Percentiles rank a stretch among this genome's conserved stretches.
phyloP scores from a whole-genome alignment of 2,888 invertebrate genomes.

The Heliconius hortense region DNA sequence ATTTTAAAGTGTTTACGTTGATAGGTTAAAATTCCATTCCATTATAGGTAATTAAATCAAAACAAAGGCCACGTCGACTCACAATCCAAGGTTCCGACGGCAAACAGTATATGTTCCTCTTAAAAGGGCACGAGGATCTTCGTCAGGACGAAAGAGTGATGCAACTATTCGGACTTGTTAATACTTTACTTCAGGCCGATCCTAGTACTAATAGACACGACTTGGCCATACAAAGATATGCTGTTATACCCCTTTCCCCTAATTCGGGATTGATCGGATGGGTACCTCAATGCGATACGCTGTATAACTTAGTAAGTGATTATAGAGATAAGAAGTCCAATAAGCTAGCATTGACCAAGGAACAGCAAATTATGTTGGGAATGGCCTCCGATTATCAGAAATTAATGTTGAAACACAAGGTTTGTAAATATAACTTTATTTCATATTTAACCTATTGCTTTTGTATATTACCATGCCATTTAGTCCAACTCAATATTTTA shows the following conservation, averaged over 20 bases:
- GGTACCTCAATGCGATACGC: constrained; percentile 99
- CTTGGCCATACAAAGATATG: constrained; percentile 91
- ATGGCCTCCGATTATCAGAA: constrained; percentile 99
- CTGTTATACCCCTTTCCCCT: constrained; percentile 98
- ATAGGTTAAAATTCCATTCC: neutral
- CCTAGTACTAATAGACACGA: constrained; percentile 97
- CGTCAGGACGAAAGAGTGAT: constrained; percentile 99
- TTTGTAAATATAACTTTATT: constrained; percentile 51
- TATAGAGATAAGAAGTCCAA: constrained; percentile 95
- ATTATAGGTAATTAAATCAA: constrained; percentile 94
- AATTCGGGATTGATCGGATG: constrained; percentile 99
- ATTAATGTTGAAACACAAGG: constrained; percentile 97
- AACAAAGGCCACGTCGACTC: constrained; percentile 97
- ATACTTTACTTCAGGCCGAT: constrained; percentile 95
- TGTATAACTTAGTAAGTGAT: constrained; percentile 98
- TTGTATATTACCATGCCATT: neutral
- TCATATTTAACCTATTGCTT: no score
- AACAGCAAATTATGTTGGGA: constrained; percentile 97
- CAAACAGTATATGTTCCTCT: constrained; percentile 97
- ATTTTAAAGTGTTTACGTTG: neutral
- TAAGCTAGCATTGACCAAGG: constrained; percentile 95
- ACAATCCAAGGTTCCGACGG: constrained; percentile 97
- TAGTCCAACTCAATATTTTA: neutral
- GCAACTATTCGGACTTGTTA: constrained; percentile 98
- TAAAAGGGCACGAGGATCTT: constrained; percentile 99